Conservation (phyloP, 2,113 vertebrate genomes). For the Burhinus bistriatus region DNA sequence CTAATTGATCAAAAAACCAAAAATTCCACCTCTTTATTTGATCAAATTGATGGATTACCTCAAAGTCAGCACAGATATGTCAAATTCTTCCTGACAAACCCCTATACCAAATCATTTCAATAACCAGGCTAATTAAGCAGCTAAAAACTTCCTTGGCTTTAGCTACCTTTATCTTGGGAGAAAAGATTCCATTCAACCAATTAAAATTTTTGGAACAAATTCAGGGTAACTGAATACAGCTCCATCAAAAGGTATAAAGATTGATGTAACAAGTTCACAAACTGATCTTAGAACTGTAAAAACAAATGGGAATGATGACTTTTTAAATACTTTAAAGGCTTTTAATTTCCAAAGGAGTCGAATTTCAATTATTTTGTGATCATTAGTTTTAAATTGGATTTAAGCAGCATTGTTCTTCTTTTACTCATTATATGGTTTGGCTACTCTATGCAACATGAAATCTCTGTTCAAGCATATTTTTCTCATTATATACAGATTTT, state of each 20-base stretch:
- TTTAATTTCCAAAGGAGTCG: background rate
- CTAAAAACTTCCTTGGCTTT: constrained; percentile 50
- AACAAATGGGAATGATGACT: background rate
- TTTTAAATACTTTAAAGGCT: background rate
- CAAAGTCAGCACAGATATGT: constrained; percentile 51
- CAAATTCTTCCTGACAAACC: constrained; percentile 55
- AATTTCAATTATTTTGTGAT: background rate
- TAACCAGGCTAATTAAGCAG: constrained; percentile 49
- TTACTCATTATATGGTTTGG: background rate
- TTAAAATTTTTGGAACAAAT: background rate
- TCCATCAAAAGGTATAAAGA: background rate
- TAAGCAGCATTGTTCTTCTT: background rate
- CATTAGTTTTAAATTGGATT: background rate
- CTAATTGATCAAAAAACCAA: background rate
- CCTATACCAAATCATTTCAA: constrained; percentile 58
- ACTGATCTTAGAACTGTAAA: background rate
- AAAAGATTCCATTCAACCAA: constrained; percentile 15
- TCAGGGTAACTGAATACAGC: background rate
- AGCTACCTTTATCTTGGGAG: constrained; percentile 14
- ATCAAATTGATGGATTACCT: constrained; percentile 57
- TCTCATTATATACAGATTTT: background rate
- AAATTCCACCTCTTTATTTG: constrained; percentile 32
- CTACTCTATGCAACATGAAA: background rate
- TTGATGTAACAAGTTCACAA: constrained; percentile 18
- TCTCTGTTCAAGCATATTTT: constrained; percentile 4